Conservation (phyloP, 2,797 vertebrate genomes). For the Rhinophrynus dorsalis region DNA sequence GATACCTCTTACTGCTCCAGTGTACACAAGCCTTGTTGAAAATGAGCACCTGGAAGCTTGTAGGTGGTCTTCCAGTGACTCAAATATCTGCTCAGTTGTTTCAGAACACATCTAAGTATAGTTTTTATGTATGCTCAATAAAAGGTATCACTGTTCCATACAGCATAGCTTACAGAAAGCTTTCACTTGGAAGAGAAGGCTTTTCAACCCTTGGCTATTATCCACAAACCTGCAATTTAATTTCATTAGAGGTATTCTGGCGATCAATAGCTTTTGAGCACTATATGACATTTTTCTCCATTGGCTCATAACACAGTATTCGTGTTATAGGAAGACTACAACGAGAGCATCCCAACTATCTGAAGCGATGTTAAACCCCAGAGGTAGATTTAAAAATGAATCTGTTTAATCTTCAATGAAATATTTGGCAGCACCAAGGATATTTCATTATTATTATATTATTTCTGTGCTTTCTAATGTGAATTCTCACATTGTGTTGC, state of each 20-base stretch:
- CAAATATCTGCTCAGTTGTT: neutral
- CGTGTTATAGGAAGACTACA: neutral
- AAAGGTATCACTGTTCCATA: neutral
- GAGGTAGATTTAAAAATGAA: neutral
- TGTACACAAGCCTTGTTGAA: neutral
- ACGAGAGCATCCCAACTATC: neutral
- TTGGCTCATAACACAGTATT: neutral
- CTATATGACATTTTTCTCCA: neutral
- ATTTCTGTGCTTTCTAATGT: no score
- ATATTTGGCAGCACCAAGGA: no score
- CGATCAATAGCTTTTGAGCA: conserved; percentile 42
- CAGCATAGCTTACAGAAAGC: neutral
- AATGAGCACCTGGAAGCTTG: neutral
- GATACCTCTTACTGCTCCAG: neutral
- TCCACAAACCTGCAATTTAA: conserved; percentile 45
- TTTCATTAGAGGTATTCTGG: conserved; percentile 47
- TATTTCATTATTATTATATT: no score
- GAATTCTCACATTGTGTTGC: no score
- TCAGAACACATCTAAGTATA: neutral
- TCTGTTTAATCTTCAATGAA: no score
- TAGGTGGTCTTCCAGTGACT: neutral
- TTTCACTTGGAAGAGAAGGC: conserved; percentile 33
- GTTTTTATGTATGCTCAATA: neutral
- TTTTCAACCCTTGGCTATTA: conserved; percentile 37
- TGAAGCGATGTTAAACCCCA: neutral